phyloP scores from a whole-genome alignment of 2,797 vertebrate genomes.

The Halcyon smyrnensis region DNA sequence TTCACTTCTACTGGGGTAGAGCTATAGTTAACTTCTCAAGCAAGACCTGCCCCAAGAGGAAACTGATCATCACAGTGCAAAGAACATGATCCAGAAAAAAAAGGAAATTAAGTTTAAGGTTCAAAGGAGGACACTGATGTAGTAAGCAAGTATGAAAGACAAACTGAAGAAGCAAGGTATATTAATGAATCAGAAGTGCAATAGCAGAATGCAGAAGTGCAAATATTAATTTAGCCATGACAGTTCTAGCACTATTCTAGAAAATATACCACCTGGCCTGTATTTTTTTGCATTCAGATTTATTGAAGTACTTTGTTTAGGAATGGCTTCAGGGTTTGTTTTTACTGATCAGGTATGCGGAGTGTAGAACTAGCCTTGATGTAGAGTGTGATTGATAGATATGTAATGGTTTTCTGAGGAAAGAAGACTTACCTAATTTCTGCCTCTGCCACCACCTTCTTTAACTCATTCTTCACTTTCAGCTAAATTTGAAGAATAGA shows the following conservation, averaged over 20 bases:
- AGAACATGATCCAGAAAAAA: background rate
- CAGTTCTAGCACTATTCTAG: background rate
- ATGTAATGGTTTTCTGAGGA: background rate
- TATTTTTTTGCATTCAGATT: background rate
- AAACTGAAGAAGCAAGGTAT: background rate
- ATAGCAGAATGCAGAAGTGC: background rate
- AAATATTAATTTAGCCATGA: background rate
- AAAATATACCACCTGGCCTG: background rate
- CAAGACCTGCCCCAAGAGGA: background rate
- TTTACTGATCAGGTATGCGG: background rate
- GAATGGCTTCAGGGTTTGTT: conserved; percentile 38
- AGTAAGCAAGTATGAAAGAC: background rate
- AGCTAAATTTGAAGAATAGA: background rate
- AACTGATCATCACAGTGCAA: background rate
- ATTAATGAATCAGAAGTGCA: background rate
- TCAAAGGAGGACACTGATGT: background rate
- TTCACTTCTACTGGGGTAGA: background rate
- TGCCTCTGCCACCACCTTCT: background rate
- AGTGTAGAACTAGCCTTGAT: background rate
- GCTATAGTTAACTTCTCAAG: background rate
- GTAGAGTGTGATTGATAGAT: background rate
- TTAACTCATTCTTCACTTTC: background rate
- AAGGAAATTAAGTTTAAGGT: background rate
- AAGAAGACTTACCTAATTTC: background rate
- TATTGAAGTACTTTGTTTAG: background rate